Base-by-base conservation (phyloP, 2,888 invertebrate genomes). In the Machimus rusticus region DNA sequence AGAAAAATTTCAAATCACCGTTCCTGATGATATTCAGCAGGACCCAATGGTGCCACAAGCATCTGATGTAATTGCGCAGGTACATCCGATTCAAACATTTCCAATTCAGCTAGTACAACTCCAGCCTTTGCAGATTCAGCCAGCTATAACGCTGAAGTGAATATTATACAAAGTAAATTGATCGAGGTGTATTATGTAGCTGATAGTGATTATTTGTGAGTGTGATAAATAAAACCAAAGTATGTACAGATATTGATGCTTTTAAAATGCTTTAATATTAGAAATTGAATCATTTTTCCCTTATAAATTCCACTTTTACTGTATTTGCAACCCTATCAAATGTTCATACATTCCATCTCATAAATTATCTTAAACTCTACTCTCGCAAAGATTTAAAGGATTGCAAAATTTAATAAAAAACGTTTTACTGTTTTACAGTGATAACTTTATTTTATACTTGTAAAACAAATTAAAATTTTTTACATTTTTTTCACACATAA, bases 81-180 rank as follows among this genome's bases (percentile, higher is more conserved):
- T 87, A 31, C 55, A 84, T 46, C 81, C 87, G 57, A 16, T 51
- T 19, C 87, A 88, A 34, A 86, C 91, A 6, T 81, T 91, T 55
- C 92, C 92, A 46, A 88, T 92, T 86, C 91, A 92, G 3, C 90
- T 92, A 43, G 89, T 91, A 74, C 91, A 91, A 39, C 55, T 92
- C 31, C 91, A 91, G 74, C 91, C 91, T 19, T 90, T 91, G 90
- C 90, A 91, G n/a, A 92, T 92, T 74, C 90, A 91, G 88, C 90
- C 89, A 86, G 89, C 90, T 79, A n/a, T 85, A 43, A n/a, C 39
- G 19, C n/a, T 74, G 31, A 46, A 74, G n/a, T 31, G 74, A 74
- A 28, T 14, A 37, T 19, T 39, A 57, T n/a, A 19, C 28, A 66
- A 57, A 57, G 28, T 66, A 28, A 23, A 57, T 19, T 66, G 8